phyloP scores from a whole-genome alignment of 2,888 invertebrate species.

The Diplolepis rosae region DNA sequence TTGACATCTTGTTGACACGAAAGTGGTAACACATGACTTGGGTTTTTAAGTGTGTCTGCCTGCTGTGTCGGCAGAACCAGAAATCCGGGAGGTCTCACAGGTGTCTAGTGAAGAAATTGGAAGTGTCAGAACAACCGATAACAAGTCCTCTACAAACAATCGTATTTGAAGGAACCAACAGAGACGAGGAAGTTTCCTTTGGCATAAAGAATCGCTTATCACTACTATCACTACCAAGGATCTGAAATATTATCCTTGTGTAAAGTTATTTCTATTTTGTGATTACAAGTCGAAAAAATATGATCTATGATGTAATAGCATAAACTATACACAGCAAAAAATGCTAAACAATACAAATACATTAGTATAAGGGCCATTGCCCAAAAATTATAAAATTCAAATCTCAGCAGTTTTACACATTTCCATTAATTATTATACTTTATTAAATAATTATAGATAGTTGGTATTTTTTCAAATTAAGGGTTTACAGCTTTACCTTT shows the following conservation, averaged over 20 bases:
- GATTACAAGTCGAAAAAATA: too few species aligned
- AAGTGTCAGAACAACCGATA: conserved; percentile 28
- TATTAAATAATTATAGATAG: too few species aligned
- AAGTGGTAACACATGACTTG: conserved; percentile 27
- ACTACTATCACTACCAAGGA: neutral
- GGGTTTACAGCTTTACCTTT: too few species aligned
- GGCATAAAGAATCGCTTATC: conserved; percentile 6
- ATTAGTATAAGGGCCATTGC: too few species aligned
- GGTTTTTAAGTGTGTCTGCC: conserved; percentile 18
- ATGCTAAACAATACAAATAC: too few species aligned
- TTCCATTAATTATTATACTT: too few species aligned
- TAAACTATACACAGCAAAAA: too few species aligned
- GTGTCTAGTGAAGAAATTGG: conserved; percentile 26
- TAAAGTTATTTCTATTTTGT: neutral
- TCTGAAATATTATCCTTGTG: neutral
- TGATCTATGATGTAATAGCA: too few species aligned
- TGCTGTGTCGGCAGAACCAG: conserved; percentile 26
- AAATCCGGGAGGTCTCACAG: conserved; percentile 31
- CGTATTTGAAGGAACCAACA: neutral
- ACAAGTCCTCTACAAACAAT: conserved; percentile 31
- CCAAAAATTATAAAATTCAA: too few species aligned
- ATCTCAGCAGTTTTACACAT: too few species aligned
- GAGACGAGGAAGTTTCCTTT: neutral
- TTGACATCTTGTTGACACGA: conserved; percentile 29
- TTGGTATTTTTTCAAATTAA: too few species aligned